phyloP scores from a whole-genome alignment of 2,113 vertebrate genomes.

The Prolemur simus region DNA sequence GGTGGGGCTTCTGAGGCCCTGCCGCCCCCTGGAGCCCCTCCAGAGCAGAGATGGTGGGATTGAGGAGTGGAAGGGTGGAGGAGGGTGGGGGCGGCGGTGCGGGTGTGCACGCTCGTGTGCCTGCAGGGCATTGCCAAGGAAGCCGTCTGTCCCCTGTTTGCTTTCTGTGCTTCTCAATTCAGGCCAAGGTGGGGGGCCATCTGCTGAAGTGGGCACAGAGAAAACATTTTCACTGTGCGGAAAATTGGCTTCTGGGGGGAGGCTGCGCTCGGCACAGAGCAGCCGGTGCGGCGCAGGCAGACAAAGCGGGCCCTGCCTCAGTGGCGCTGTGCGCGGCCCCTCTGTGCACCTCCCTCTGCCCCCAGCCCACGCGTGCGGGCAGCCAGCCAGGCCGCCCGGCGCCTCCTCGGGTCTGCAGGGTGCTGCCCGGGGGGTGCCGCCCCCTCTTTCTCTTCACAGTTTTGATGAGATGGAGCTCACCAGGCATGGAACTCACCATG shows the following conservation, averaged over 20 bases:
- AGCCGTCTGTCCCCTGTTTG: slow-evolving; percentile 61
- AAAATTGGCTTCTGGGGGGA: slow-evolving; percentile 51
- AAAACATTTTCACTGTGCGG: slow-evolving; percentile 55
- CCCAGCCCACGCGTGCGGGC: accelerated
- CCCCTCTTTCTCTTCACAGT: not conserved
- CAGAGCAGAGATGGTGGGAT: accelerated
- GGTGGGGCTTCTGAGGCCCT: not conserved
- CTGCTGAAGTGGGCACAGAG: slow-evolving; percentile 60
- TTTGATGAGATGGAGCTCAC: not conserved
- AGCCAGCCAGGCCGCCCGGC: not conserved
- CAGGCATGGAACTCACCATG: not conserved
- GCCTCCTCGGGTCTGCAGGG: not conserved
- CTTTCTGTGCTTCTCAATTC: slow-evolving; percentile 58
- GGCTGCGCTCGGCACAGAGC: not conserved
- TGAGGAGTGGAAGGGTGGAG: accelerated
- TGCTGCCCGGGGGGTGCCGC: not conserved
- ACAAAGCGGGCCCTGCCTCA: not conserved
- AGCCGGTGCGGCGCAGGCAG: not conserved
- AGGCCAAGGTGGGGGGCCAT: slow-evolving; percentile 71
- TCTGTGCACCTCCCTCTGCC: accelerated
- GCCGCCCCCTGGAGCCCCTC: not conserved
- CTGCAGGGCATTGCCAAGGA: not conserved
- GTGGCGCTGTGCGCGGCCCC: not conserved
- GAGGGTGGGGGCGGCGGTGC: accelerated
- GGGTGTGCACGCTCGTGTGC: not conserved